Conservation (phyloP, 2,113 vertebrate genomes). For the Rhombomys opimus region DNA sequence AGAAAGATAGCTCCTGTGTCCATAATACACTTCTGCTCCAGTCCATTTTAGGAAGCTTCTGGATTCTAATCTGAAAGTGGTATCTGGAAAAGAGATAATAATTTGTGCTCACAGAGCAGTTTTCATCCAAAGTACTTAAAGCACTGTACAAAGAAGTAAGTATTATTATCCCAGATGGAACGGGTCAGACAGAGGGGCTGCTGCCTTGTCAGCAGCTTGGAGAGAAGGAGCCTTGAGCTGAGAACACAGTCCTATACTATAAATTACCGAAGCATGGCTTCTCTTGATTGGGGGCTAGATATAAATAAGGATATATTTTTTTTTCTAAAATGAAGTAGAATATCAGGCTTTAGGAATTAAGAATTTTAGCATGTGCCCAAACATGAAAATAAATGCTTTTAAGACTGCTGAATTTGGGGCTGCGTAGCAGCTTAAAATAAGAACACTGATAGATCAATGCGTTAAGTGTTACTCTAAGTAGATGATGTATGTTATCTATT, state of each 20-base stretch:
- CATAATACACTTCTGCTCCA: conserved; percentile 16
- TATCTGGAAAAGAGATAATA: conserved; percentile 83
- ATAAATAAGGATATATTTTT: background rate
- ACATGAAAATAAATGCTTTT: conserved; percentile 58
- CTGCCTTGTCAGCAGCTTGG: conserved; percentile 44
- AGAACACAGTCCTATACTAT: background rate
- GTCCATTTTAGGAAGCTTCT: conserved; percentile 70
- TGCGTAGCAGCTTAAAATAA: conserved; percentile 47
- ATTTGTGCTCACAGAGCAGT: conserved; percentile 68
- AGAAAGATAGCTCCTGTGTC: background rate
- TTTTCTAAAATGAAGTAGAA: background rate
- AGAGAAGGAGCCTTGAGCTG: background rate
- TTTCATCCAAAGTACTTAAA: conserved; percentile 76
- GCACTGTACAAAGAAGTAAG: conserved; percentile 64
- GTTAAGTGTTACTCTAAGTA: conserved; percentile 4
- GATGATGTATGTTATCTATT: background rate
- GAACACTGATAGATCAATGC: conserved; percentile 34
- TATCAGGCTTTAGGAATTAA: conserved; percentile 54
- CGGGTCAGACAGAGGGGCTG: conserved; percentile 56
- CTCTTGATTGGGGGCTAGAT: conserved; percentile 42
- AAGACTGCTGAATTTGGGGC: conserved; percentile 49
- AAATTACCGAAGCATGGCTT: conserved; percentile 48
- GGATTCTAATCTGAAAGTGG: conserved; percentile 74
- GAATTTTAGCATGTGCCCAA: conserved; percentile 53
- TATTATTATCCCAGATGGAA: conserved; percentile 82